Evolutionary conservation across 1,140 invertebrate genomes (phyloP).

Genomic region (Coenobita brevimanus): DNA sequence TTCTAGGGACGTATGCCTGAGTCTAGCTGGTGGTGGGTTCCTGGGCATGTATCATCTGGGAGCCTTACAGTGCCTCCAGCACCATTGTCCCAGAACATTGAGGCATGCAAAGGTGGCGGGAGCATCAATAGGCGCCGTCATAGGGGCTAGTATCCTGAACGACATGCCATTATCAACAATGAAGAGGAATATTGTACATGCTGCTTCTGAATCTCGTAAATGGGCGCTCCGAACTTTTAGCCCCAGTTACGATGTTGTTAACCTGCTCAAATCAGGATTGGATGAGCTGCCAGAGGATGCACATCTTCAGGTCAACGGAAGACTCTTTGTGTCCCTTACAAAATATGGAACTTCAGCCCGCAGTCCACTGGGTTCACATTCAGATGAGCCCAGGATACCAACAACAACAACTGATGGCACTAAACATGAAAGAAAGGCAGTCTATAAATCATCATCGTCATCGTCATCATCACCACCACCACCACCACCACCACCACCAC

Average conservation of each 20-base stretch:
- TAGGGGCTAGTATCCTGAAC: conserved; percentile 54
- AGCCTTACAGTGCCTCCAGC: conserved; percentile 61
- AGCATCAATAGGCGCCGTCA: conserved; percentile 59
- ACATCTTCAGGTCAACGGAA: conserved; percentile 89
- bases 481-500: no score
- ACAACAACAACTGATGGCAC: no score
- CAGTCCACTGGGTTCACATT: no score
- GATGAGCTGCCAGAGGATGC: conserved; percentile 91
- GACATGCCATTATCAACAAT: conserved; percentile 73
- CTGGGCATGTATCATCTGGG: conserved; percentile 58
- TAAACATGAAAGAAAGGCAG: no score
- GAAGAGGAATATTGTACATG: conserved; percentile 88
- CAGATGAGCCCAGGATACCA: no score
- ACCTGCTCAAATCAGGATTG: conserved; percentile 88
- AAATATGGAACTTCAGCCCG: no score
- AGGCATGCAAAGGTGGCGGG: conserved; percentile 46
- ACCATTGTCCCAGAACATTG: conserved; percentile 17
- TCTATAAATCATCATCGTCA: no score
- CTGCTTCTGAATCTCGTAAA: conserved; percentile 89
- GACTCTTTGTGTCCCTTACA: conserved; percentile 94
- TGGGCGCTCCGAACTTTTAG: conserved; percentile 93
- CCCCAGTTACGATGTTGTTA: conserved; percentile 94
- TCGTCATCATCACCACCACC: no score
- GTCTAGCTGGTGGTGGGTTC: conserved; percentile 66
- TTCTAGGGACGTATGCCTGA: conserved; percentile 56